These are phyloP conservation scores for Acanthaster planci DNA, from an alignment of 35 echinoderm and acorn worm genomes.

Conservation along the genomic window DNA sequence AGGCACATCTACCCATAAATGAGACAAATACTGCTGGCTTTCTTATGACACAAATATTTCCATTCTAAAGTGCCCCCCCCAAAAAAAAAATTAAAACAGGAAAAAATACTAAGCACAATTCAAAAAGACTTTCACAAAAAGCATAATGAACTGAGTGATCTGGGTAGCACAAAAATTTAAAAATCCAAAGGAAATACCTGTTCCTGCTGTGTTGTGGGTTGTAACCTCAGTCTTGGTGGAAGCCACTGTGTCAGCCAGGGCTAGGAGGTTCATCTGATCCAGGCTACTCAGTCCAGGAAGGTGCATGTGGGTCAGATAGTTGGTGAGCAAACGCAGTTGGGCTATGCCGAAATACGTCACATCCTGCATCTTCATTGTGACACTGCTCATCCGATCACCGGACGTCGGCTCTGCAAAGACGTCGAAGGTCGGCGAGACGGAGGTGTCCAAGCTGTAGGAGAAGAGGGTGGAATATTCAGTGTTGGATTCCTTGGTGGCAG, in stretches of 20 bases:
- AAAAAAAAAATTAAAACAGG: too few relatives aligned
- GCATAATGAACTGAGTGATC: too few relatives aligned
- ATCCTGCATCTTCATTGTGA: constrained; percentile 69
- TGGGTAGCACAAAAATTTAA: too few relatives aligned
- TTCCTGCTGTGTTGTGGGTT: constrained; percentile 63
- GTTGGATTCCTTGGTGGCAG: constrained; percentile 37
- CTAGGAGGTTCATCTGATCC: constrained; percentile 97
- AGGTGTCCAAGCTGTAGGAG: constrained; percentile 57
- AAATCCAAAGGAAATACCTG: constrained; percentile 30
- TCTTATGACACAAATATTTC: too few relatives aligned
- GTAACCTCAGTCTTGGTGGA: constrained; percentile 93
- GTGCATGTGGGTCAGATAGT: constrained; percentile 93
- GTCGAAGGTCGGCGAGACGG: constrained; percentile 53
- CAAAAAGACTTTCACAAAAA: too few relatives aligned
- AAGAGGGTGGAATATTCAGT: constrained; percentile 86
- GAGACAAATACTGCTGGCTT: too few relatives aligned
- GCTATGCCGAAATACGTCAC: constrained; percentile 83
- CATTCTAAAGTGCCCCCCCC: too few relatives aligned
- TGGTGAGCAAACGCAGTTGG: constrained; percentile 81
- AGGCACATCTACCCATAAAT: too few relatives aligned
- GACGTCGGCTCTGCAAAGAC: constrained; percentile 35
- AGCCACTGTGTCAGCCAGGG: constrained; percentile 90
- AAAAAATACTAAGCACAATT: too few relatives aligned
- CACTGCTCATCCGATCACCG: constrained; percentile 39
- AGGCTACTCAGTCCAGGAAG: constrained; percentile 81